Conservation (phyloP, 2,888 invertebrate species). For the Thymelicus lineola region DNA sequence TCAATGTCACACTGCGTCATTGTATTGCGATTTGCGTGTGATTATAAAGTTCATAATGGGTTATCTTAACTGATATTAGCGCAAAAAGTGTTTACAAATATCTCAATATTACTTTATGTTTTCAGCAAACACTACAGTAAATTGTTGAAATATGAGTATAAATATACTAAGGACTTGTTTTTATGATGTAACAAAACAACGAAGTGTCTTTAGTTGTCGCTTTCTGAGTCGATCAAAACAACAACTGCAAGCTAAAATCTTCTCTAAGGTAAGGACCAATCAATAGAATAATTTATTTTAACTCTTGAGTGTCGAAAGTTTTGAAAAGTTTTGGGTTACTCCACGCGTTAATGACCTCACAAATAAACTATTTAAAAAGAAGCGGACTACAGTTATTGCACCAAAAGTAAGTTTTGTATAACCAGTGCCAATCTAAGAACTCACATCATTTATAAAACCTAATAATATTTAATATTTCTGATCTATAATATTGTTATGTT, state of each 20-base stretch:
- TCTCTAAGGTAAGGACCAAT: slow-evolving; percentile 65
- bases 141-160: slow-evolving; percentile 60
- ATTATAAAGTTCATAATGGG: slow-evolving; percentile 76
- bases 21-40: slow-evolving; percentile 21
- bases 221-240: slow-evolving; percentile 46
- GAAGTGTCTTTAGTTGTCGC: slow-evolving; percentile 50
- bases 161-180: slow-evolving; percentile 58
- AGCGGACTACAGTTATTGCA: not conserved
- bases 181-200: slow-evolving; percentile 52
- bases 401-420: not conserved
- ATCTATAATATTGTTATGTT: not conserved
- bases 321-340: slow-evolving; percentile 2
- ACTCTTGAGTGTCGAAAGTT: not conserved
- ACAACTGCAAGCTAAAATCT: slow-evolving; percentile 59
- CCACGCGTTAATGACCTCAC: not conserved
- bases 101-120: slow-evolving; percentile 48
- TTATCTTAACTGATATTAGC: slow-evolving; percentile 69
- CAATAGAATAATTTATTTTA: too few relatives aligned
- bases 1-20: slow-evolving; percentile 37
- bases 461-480: too few relatives aligned
- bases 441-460: too few relatives aligned
- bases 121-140: slow-evolving; percentile 52
- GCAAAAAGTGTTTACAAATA: slow-evolving; percentile 42
- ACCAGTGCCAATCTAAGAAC: too few relatives aligned
- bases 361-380: not conserved